Percentiles rank a stretch among this genome's conserved stretches.
These are phyloP conservation scores for Zaprionus tsacasi DNA, from an alignment of 1,140 invertebrate species.

Conservation along the genomic window DNA sequence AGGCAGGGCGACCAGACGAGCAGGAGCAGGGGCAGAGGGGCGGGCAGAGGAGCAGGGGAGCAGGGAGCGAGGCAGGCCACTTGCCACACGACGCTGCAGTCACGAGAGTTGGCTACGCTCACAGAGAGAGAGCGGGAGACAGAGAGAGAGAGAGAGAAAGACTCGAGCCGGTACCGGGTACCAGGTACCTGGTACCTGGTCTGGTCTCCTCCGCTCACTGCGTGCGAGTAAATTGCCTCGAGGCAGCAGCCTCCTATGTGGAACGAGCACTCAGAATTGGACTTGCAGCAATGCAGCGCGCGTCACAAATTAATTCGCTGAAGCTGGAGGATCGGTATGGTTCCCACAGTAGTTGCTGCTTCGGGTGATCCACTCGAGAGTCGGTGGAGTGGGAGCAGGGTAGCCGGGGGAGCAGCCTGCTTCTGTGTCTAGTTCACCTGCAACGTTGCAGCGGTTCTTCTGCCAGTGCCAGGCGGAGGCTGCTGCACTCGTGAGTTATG, in stretches of 20 bases:
- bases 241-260: constrained; percentile 50
- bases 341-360: constrained; percentile 75
- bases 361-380: constrained; percentile 15
- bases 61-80: constrained; percentile 43
- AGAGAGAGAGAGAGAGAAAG: not conserved
- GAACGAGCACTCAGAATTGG: constrained; percentile 44
- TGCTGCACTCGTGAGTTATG: constrained; percentile 76
- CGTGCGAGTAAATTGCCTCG: constrained; percentile 72
- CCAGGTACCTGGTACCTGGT: not conserved
- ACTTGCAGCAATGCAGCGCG: constrained; percentile 57
- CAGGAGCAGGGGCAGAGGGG: constrained; percentile 36
- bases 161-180: not conserved
- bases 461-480: constrained; percentile 54
- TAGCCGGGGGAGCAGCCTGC: not conserved
- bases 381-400: too few species aligned
- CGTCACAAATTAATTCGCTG: constrained; percentile 82
- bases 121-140: too few species aligned
- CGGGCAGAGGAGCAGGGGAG: constrained; percentile 23
- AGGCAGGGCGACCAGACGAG: constrained; percentile 4
- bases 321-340: constrained; percentile 59
- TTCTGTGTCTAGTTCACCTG: constrained; percentile 73
- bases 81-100: constrained; percentile 75
- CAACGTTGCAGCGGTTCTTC: constrained; percentile 69
- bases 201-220: constrained; percentile 11
- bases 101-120: constrained; percentile 29